These are phyloP conservation scores for Drosophila parthenogenetica DNA, from an alignment of 2,888 invertebrate genomes.

Conservation along the genomic window DNA sequence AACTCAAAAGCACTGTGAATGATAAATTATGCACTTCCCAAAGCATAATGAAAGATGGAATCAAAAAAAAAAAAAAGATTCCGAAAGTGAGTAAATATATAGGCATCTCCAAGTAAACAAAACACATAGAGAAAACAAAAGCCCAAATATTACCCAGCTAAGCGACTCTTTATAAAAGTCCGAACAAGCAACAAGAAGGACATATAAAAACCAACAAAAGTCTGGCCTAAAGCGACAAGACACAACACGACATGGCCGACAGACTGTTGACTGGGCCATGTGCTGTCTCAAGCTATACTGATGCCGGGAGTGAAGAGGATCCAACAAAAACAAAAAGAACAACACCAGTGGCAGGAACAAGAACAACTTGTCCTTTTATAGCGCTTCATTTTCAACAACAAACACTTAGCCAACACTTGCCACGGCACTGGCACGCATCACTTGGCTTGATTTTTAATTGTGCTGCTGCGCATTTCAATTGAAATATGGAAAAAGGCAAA, in stretches of 20 bases:
- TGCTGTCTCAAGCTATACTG: conserved; percentile 53
- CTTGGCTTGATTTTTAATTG: conserved; percentile 70
- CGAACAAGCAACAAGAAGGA: conserved; percentile 36
- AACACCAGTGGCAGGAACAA: conserved; percentile 13
- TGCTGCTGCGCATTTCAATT: conserved; percentile 70
- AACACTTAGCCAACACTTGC: conserved; percentile 63
- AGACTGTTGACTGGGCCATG: conserved; percentile 59
- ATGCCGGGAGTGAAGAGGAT: conserved; percentile 7
- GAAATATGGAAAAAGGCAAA: conserved; percentile 59
- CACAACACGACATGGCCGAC: conserved; percentile 41
- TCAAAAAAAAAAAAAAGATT: conserved; percentile 12
- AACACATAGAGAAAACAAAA: conserved; percentile 49
- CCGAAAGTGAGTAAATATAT: conserved; percentile 10
- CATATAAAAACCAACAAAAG: conserved; percentile 53
- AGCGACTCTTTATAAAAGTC: conserved; percentile 44
- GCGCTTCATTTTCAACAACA: conserved; percentile 67
- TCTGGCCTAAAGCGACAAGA: conserved; percentile 54
- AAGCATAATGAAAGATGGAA: conserved; percentile 11
- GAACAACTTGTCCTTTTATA: conserved; percentile 65
- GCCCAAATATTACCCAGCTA: conserved; percentile 61
- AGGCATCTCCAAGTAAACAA: conserved; percentile 53
- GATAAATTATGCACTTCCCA: conserved; percentile 57
- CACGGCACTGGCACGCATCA: conserved; percentile 59
- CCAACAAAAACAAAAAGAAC: conserved; percentile 14
- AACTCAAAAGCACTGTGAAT: conserved; percentile 45